A percentile compares a stretch with the other conserved stretches of the same genome.
These are phyloP conservation scores for Raja brachyura DNA, from an alignment of 2,113 vertebrate species.

Conservation along the genomic window DNA sequence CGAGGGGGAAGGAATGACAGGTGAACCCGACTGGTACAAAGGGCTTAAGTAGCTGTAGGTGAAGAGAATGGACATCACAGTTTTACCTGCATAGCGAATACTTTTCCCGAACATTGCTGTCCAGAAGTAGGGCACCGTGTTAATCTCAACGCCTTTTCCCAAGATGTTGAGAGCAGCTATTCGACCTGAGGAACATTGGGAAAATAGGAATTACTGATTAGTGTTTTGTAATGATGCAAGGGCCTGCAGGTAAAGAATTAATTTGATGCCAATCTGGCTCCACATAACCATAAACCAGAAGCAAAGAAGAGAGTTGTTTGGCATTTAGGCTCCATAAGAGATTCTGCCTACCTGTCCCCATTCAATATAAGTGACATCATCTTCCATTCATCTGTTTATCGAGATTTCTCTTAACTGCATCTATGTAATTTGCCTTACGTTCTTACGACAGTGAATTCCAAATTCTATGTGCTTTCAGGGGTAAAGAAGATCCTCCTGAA, in stretches of 20 bases:
- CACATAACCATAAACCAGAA: background rate
- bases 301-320: background rate
- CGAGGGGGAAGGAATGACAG: background rate
- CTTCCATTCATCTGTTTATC: background rate
- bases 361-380: background rate
- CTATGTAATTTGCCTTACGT: background rate
- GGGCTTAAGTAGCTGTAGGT: background rate
- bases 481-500: no score
- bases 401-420: background rate
- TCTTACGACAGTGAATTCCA: no score
- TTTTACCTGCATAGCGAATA: constrained; percentile 81
- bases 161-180: constrained; percentile 88
- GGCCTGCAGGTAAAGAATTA: background rate
- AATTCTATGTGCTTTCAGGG: no score
- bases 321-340: background rate
- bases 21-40: background rate
- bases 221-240: background rate
- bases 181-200: constrained; percentile 58
- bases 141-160: constrained; percentile 75
- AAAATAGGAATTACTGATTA: background rate
- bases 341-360: no score
- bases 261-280: background rate
- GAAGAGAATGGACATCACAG: background rate
- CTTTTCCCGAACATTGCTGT: constrained; percentile 95
- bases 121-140: constrained; percentile 89